phyloP scores from a whole-genome alignment of 2,797 vertebrate genomes.

The Manis pentadactyla region DNA sequence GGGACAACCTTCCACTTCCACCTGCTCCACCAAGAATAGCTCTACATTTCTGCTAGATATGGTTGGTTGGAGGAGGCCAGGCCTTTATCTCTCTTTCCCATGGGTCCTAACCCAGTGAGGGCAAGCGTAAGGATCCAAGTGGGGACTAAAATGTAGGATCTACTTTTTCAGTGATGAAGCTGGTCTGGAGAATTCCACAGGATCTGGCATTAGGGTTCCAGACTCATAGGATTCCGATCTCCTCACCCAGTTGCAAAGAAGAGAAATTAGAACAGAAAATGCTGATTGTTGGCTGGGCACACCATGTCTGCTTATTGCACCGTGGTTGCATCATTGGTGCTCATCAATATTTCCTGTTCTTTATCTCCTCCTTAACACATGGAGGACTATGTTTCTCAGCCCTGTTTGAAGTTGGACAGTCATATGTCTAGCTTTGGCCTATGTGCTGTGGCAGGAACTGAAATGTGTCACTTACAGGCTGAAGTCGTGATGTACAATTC shows the following conservation, averaged over 20 bases:
- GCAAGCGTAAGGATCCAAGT: neutral
- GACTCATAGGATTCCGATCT: neutral
- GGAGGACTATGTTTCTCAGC: neutral
- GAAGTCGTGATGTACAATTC: neutral
- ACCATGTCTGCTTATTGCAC: neutral
- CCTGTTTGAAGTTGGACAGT: neutral
- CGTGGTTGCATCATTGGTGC: neutral
- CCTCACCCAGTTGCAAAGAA: neutral
- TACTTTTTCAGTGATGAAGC: neutral
- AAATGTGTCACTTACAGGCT: neutral
- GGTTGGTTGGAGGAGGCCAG: neutral
- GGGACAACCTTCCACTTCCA: neutral
- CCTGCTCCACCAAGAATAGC: neutral
- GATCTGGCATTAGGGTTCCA: neutral
- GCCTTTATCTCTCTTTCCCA: neutral
- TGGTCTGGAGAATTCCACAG: neutral
- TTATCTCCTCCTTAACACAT: neutral
- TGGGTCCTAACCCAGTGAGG: neutral
- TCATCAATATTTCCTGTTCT: neutral
- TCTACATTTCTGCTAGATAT: neutral
- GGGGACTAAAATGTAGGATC: neutral
- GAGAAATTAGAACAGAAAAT: neutral
- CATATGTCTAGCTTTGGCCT: neutral
- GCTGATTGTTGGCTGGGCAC: neutral
- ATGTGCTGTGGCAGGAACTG: neutral